Base-by-base conservation (phyloP, 2,888 invertebrate genomes). In the Axea sp. region DNA sequence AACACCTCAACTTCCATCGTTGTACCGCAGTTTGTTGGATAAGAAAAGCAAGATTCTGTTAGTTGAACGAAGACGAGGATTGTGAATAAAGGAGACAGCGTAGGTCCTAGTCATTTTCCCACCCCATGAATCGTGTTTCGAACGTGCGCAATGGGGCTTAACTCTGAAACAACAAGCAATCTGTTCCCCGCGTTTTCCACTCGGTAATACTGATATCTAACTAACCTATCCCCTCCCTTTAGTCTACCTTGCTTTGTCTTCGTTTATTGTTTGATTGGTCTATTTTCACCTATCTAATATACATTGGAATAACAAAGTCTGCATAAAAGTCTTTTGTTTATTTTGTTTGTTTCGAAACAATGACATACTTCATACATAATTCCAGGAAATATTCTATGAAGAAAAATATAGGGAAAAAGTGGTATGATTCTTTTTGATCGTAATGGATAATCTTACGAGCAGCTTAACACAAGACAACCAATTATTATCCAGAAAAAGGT, bases 161-260 rank as follows among this genome's bases (percentile, higher is more conserved):
- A 81, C 80, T 80, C 77, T 76, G 76, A 77, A 80, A 82, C 82
- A 82, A 82, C 81, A 79, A 81, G 79, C 82, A 82, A 82, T 83
- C 82, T 81, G 82, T 81, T 82, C 80, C 73, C 76, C 69, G 69
- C 47, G 73, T 76, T 59, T 68, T 64, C 55, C 49, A 55, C 71
- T 71, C 41, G 74, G 60, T 75, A 75, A 71, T 75, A 64, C 65
- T 62, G 59, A 65, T 65, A 64, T 68, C 64, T 15, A 47, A 14
- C 57, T 57, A 60, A 55, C 73, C 41, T 28, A 35, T 41, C 49
- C 39, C 33, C 43, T 33, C 37, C 11, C 15, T 28, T 30, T 59
- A 12, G 41, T 12, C 53, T 43, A 53, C 30, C 33, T 24, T 51
- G 31, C 37, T 45, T 41, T 47, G 59, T 49, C 28, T 49, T 51